These are phyloP conservation scores for Lepilemur ruficaudatus DNA, from an alignment of 2,797 vertebrate genomes.

Conservation along the genomic window DNA sequence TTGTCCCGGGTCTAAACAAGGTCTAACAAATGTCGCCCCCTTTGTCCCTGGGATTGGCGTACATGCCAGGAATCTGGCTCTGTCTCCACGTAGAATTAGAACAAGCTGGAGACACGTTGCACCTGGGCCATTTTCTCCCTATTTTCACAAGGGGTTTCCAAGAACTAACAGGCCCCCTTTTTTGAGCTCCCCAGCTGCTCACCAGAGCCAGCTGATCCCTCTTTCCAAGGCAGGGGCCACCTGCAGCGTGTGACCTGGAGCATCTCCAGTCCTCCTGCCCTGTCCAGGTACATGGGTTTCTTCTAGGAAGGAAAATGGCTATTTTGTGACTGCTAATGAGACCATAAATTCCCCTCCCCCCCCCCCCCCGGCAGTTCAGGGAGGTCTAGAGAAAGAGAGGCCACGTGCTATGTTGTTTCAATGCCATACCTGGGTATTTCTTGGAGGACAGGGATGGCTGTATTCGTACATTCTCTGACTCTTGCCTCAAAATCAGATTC, in stretches of 20 bases:
- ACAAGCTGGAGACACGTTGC: background rate
- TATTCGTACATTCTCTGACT: background rate
- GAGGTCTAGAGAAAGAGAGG: slow-evolving; percentile 51
- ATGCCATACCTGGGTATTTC: background rate
- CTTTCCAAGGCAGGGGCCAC: background rate
- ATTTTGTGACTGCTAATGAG: slow-evolving; percentile 76
- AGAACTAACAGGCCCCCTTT: background rate
- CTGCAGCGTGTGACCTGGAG: background rate
- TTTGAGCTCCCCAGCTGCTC: background rate
- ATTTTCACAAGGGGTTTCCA: background rate
- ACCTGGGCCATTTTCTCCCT: background rate
- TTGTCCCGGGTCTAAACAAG: background rate
- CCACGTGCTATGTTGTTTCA: background rate
- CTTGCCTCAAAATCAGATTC: background rate
- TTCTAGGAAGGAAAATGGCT: slow-evolving; percentile 74
- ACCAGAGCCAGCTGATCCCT: rapidly evolving
- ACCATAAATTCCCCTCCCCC: slow-evolving; percentile 71
- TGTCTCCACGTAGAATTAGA: background rate
- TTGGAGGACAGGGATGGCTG: background rate
- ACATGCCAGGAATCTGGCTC: background rate
- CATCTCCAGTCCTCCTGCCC: background rate
- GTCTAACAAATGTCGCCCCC: too few species aligned
- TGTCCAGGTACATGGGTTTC: slow-evolving; percentile 69
- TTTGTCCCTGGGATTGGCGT: background rate
- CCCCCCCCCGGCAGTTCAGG: slow-evolving; percentile 32